Evolutionary conservation across 2,113 vertebrate species (phyloP).

Genomic region (Zapus hudsonius): DNA sequence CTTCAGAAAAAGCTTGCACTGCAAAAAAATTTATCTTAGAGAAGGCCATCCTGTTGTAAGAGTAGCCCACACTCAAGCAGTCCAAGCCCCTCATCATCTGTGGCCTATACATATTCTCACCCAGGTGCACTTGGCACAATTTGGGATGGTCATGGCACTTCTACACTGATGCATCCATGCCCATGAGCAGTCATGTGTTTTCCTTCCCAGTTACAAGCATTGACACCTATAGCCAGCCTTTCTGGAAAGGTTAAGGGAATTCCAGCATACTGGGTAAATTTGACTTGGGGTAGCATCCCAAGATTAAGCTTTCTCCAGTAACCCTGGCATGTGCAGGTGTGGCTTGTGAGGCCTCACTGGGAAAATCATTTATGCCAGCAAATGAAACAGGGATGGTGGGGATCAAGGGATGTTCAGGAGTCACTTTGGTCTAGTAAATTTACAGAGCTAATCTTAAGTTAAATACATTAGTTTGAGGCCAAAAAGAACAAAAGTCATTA

Average conservation of each 20-base stretch:
- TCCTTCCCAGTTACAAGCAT: not conserved
- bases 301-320: not conserved
- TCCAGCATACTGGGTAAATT: fast-evolving
- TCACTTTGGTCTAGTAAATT: not conserved
- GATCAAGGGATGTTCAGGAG: not conserved
- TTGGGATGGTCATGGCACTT: not conserved
- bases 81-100: not conserved
- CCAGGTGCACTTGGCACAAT: not conserved
- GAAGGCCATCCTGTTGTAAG: slow-evolving; percentile 42
- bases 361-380: not conserved
- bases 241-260: not conserved
- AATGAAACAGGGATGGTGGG: not conserved
- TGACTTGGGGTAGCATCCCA: fast-evolving
- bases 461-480: not conserved
- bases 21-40: slow-evolving; percentile 71
- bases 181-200: not conserved
- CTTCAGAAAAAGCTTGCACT: slow-evolving; percentile 71
- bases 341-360: not conserved
- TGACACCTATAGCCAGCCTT: not conserved
- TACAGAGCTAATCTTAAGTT: not conserved
- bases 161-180: fast-evolving
- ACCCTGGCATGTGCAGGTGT: fast-evolving
- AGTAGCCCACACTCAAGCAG: not conserved
- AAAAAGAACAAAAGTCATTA: not conserved
- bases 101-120: not conserved